Evolutionary conservation across 2,113 vertebrate genomes (phyloP).

Genomic region (Tachycineta bicolor): DNA sequence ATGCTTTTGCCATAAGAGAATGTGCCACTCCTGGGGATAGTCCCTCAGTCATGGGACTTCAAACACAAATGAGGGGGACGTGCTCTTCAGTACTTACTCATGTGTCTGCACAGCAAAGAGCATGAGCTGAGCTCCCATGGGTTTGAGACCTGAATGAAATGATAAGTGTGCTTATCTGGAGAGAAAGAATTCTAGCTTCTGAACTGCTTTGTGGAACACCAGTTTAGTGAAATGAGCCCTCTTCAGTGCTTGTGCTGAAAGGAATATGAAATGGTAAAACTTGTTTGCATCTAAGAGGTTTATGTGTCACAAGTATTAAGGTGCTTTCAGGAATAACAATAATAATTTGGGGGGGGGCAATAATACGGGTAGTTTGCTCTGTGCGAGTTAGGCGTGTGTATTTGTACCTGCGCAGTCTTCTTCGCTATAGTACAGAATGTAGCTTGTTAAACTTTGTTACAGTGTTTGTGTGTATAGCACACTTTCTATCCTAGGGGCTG

Average conservation of each 20-base stretch:
- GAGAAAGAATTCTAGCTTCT: background rate
- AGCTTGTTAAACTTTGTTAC: background rate
- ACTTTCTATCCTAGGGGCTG: background rate
- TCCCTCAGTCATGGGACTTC: background rate
- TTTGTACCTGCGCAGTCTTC: background rate
- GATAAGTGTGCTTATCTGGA: background rate
- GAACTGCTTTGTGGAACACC: background rate
- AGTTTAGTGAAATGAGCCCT: background rate
- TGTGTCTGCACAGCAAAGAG: background rate
- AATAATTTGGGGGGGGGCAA: background rate
- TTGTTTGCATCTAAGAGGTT: background rate
- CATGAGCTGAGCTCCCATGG: background rate
- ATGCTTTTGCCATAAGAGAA: background rate
- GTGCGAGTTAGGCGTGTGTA: fast-evolving
- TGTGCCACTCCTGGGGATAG: background rate
- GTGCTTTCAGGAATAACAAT: background rate
- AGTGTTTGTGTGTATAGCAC: background rate
- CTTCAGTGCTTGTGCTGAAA: background rate
- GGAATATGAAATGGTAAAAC: background rate
- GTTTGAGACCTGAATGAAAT: background rate
- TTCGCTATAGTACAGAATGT: background rate
- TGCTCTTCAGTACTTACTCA: background rate
- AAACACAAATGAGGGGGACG: fast-evolving
- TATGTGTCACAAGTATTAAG: background rate
- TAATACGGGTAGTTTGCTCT: background rate